phyloP scores from a whole-genome alignment of 2,797 vertebrate species.

The Chromis chromis region DNA sequence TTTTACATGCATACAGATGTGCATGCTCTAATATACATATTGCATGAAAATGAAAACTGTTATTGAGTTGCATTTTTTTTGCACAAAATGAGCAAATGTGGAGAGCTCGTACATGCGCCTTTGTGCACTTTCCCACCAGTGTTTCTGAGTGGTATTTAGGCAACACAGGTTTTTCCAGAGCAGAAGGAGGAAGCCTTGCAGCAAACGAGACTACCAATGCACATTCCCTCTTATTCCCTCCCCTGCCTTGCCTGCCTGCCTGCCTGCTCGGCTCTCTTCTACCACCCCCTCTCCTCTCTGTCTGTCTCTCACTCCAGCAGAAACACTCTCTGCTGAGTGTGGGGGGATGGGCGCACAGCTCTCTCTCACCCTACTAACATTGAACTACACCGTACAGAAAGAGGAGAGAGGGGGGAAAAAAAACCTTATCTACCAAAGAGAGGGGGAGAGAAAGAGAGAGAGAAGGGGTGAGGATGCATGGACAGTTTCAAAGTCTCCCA shows the following conservation, averaged over 20 bases:
- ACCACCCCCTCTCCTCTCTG: slow-evolving; percentile 75
- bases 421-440: slow-evolving; percentile 73
- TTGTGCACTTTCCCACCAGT: slow-evolving; percentile 15
- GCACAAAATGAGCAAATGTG: too few species aligned
- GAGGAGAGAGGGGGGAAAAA: neutral
- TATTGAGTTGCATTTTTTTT: too few species aligned
- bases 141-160: slow-evolving; percentile 71
- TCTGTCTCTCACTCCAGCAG: slow-evolving; percentile 85
- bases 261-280: slow-evolving; percentile 71
- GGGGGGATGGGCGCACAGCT: slow-evolving; percentile 86
- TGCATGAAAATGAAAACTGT: neutral
- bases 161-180: slow-evolving; percentile 78
- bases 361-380: slow-evolving; percentile 68
- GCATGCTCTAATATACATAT: neutral
- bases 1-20: neutral
- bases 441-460: slow-evolving; percentile 24
- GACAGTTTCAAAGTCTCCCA: slow-evolving; percentile 73
- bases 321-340: slow-evolving; percentile 84
- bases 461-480: slow-evolving; percentile 36
- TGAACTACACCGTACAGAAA: slow-evolving; percentile 67
- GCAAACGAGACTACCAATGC: slow-evolving; percentile 83
- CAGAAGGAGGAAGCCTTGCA: slow-evolving; percentile 82
- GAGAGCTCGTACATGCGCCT: neutral
- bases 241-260: slow-evolving; percentile 70
- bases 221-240: slow-evolving; percentile 79